Evolutionary conservation across 1,140 invertebrate species (phyloP).

Genomic region (Penaeus vannamei): DNA sequence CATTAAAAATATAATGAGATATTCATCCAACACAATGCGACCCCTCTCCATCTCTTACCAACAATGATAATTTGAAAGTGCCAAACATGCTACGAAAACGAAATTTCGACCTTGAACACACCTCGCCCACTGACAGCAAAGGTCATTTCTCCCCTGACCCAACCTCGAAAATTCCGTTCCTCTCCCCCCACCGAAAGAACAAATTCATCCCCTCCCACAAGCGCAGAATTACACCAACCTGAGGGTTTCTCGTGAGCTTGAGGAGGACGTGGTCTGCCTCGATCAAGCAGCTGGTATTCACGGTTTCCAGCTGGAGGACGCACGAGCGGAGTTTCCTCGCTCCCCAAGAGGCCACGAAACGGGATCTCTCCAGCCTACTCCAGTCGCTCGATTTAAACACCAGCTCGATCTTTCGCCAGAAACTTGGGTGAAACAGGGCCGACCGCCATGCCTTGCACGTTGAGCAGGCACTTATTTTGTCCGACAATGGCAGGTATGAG

Average conservation of each 20-base stretch:
- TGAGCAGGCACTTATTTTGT: slow-evolving; percentile 76
- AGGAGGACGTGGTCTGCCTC: slow-evolving; percentile 69
- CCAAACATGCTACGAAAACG: too few relatives aligned
- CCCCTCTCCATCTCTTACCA: too few relatives aligned
- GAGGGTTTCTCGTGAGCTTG: slow-evolving; percentile 69
- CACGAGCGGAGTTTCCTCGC: slow-evolving; percentile 73
- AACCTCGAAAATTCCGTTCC: too few relatives aligned
- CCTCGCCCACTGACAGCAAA: too few relatives aligned
- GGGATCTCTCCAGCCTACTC: slow-evolving; percentile 71
- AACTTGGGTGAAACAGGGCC: slow-evolving; percentile 77
- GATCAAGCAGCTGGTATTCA: slow-evolving; percentile 71
- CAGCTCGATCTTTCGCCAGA: slow-evolving; percentile 75
- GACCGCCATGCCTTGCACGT: slow-evolving; percentile 78
- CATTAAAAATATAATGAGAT: too few relatives aligned
- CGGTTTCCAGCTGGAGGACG: slow-evolving; percentile 72
- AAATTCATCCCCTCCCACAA: not conserved
- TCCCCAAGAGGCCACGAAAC: slow-evolving; percentile 72
- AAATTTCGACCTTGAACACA: too few relatives aligned
- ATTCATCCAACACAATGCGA: too few relatives aligned
- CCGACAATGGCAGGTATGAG: slow-evolving; percentile 76
- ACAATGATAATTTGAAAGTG: too few relatives aligned
- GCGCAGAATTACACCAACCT: slow-evolving; percentile 68
- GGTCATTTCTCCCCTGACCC: too few relatives aligned
- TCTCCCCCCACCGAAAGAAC: too few relatives aligned
- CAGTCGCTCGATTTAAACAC: slow-evolving; percentile 72